phyloP scores from a whole-genome alignment of 2,888 invertebrate genomes.

The Pomacea canaliculata region DNA sequence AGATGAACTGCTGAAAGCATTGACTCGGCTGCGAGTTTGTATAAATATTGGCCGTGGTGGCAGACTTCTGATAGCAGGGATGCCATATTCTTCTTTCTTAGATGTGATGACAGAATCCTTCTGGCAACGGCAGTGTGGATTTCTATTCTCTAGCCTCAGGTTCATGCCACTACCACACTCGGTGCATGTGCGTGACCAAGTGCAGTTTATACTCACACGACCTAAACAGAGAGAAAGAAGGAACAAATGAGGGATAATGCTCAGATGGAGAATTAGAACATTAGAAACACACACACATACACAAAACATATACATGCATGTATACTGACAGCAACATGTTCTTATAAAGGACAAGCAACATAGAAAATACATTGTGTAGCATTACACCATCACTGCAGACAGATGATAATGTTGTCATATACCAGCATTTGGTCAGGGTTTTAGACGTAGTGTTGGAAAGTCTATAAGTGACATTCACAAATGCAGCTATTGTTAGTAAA shows the following conservation, averaged over 20 bases:
- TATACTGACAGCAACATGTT: not conserved
- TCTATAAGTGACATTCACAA: too few relatives aligned
- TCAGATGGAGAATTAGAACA: not conserved
- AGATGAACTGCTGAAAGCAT: too few relatives aligned
- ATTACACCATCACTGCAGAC: not conserved
- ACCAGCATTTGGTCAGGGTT: too few relatives aligned
- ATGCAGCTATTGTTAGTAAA: too few relatives aligned
- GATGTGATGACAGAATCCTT: conserved; percentile 47
- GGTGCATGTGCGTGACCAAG: conserved; percentile 53
- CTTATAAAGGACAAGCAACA: not conserved
- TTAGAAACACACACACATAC: not conserved
- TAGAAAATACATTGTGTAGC: not conserved
- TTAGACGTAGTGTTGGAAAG: too few relatives aligned
- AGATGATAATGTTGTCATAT: too few relatives aligned
- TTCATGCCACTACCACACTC: conserved; percentile 61
- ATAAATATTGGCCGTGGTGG: too few relatives aligned
- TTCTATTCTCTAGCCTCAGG: conserved; percentile 52
- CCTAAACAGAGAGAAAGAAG: conserved; percentile 35
- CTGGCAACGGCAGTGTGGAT: conserved; percentile 59
- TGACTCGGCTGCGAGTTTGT: too few relatives aligned
- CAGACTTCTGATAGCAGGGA: not conserved
- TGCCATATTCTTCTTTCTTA: not conserved
- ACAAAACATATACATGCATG: not conserved
- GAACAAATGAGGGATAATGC: conserved; percentile 4
- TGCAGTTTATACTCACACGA: conserved; percentile 45